A percentile compares a stretch with the other conserved stretches of the same genome.
Conservation (phyloP, 37 sponge, comb jelly and placozoan species). For the Eunapius fragilis region DNA sequence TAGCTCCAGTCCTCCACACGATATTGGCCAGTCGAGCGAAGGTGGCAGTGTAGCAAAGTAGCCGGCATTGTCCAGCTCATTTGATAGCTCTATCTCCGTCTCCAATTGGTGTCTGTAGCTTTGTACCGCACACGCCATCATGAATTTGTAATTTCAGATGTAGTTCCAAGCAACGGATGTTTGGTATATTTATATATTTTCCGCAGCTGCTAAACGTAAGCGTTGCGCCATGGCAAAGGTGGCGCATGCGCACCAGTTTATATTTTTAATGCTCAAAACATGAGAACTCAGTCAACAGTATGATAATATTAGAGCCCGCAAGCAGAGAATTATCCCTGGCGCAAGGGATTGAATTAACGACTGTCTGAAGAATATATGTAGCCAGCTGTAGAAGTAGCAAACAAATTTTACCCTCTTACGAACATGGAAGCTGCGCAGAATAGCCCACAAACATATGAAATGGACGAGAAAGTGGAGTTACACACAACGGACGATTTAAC, state of each 20-base stretch:
- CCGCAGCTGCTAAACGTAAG: background rate
- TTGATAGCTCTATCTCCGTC: background rate
- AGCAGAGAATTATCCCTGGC: no score
- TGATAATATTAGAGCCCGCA: no score
- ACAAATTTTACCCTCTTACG: no score
- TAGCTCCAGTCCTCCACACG: background rate
- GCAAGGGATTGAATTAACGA: no score
- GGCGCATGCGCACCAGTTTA: background rate
- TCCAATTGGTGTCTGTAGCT: slow-evolving; percentile 12
- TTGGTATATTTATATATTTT: background rate
- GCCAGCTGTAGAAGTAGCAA: no score
- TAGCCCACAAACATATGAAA: no score
- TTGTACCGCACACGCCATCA: slow-evolving; percentile 18
- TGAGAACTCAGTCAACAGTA: no score
- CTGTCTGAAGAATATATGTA: no score
- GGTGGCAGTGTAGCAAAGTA: background rate
- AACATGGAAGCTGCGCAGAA: no score
- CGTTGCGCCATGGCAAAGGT: background rate
- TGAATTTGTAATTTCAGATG: background rate
- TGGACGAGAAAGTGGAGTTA: background rate
- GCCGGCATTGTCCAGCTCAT: background rate
- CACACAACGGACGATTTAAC: background rate
- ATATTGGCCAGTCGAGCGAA: background rate
- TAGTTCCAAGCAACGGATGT: background rate
- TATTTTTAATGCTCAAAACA: no score